These are phyloP conservation scores for Papilio glaucus DNA, from an alignment of 1,140 invertebrate species.

Conservation along the genomic window DNA sequence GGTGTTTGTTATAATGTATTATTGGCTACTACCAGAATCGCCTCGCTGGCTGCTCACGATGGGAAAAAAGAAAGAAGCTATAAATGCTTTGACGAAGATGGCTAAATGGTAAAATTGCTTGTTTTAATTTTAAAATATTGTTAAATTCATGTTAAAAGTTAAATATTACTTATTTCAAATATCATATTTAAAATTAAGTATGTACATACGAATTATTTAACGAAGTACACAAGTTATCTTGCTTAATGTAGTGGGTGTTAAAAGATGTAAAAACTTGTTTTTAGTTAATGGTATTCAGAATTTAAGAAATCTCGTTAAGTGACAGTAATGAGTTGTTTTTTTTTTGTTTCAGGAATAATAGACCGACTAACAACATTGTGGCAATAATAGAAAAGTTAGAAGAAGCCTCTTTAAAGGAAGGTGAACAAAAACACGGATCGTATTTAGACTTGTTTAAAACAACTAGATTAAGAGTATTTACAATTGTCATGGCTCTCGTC, in stretches of 20 bases:
- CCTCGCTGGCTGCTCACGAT: conserved; percentile 73
- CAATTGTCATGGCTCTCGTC: conserved; percentile 86
- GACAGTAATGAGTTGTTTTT: not conserved
- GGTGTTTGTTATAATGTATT: conserved; percentile 61
- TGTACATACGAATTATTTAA: no score
- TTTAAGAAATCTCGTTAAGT: not conserved
- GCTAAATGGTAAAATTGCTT: conserved; percentile 67
- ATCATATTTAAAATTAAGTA: no score
- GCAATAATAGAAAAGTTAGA: conserved; percentile 71
- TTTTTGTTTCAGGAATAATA: conserved; percentile 76
- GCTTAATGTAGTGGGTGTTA: no score
- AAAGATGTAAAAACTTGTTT: not conserved
- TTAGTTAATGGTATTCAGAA: no score
- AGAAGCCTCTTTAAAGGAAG: conserved; percentile 56
- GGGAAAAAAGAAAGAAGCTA: conserved; percentile 66
- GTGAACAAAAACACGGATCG: conserved; percentile 52
- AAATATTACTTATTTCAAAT: not conserved
- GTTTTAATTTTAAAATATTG: no score
- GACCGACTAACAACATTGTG: conserved; percentile 81
- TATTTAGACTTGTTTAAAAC: conserved; percentile 86
- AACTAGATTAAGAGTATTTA: conserved; percentile 89
- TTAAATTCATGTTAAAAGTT: no score
- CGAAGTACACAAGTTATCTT: no score
- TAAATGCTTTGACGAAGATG: conserved; percentile 59
- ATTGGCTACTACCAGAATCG: conserved; percentile 74